Evolutionary conservation across 2,113 vertebrate genomes (phyloP).

Genomic region (Motacilla tschutschensis): DNA sequence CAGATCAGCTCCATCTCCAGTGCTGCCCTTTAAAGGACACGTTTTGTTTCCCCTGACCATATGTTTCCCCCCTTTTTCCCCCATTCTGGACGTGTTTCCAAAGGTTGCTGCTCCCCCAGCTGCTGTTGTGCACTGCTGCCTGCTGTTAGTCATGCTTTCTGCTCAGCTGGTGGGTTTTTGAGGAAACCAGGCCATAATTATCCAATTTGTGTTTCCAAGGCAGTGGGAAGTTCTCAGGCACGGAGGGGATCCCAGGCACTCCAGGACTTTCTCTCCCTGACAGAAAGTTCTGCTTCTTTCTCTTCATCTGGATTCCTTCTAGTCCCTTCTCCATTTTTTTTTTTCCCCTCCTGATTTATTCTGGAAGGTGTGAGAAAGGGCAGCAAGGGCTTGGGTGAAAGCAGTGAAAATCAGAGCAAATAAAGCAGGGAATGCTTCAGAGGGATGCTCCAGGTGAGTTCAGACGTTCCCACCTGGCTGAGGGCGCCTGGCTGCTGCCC

Average conservation of each 20-base stretch:
- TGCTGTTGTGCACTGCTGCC: neutral
- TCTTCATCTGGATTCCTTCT: neutral
- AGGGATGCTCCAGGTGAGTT: neutral
- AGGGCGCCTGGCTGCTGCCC: neutral
- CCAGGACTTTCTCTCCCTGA: neutral
- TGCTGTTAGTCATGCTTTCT: neutral
- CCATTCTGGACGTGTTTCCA: neutral
- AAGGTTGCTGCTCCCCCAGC: slow-evolving; percentile 4
- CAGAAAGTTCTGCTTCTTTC: neutral
- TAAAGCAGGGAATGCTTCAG: neutral
- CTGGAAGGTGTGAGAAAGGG: neutral
- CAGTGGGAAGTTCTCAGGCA: neutral
- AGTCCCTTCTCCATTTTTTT: neutral
- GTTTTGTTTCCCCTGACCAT: neutral
- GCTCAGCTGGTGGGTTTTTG: neutral
- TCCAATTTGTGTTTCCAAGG: neutral
- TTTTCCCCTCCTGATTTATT: neutral
- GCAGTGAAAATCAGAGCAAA: neutral
- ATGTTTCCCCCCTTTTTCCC: neutral
- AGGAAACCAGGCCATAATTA: neutral
- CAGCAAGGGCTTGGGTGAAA: neutral
- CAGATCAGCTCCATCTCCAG: slow-evolving; percentile 20
- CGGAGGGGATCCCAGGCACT: neutral
- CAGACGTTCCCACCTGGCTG: neutral
- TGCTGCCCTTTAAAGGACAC: slow-evolving; percentile 42